Base-by-base conservation (phyloP, 2,888 invertebrate species). In the Lordiphosa andalusiaca region DNA sequence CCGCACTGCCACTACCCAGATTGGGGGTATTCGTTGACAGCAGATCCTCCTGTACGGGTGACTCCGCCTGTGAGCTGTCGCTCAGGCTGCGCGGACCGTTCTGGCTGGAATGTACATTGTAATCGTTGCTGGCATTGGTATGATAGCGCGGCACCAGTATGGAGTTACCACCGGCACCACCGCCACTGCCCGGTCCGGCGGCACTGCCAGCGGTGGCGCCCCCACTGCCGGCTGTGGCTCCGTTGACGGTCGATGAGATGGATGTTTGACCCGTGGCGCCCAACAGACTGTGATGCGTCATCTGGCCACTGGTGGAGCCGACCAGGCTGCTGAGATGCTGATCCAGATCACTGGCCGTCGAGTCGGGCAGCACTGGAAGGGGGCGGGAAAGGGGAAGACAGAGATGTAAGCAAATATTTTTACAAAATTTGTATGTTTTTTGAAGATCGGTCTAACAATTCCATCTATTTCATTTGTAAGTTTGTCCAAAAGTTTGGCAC, bases 11-110 rank as follows among this genome's bases (percentile, higher is more conserved):
- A 9, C 89, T 91, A 10, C 92, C 92, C 72, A 93, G 88, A 85
- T 92, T 91, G 4, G 92, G 91, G 2, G 92, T 92, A 81, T 93
- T 93, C 5, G 93, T 92, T 1, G 93, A 92, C 36, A 93, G 90
- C 3, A 94, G 89, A 76, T 95, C 95, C 84, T 95, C 95, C 90
- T 95, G 95, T 12, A 95, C 95, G 1, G 95, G 95, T 36, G 95
- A 95, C 85, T 95, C 95, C 3, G 95, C 95, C 64, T 95, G 94
- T 35, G 95, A 95, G 37, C 95, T 95, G 87, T 95, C 95, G 73
- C 95, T 95, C 25, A 95, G 90, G 10, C 95, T 95, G 39, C 95
- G 91, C 0, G 95, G 95, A 2, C 93, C 93, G 16, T 92, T 91
- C 69, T 93, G 90, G 73, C 93, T 91, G 35, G 89, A 88, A 71